Evolutionary conservation across 2,888 invertebrate species (phyloP).

Genomic region (Rotaria macrura): DNA sequence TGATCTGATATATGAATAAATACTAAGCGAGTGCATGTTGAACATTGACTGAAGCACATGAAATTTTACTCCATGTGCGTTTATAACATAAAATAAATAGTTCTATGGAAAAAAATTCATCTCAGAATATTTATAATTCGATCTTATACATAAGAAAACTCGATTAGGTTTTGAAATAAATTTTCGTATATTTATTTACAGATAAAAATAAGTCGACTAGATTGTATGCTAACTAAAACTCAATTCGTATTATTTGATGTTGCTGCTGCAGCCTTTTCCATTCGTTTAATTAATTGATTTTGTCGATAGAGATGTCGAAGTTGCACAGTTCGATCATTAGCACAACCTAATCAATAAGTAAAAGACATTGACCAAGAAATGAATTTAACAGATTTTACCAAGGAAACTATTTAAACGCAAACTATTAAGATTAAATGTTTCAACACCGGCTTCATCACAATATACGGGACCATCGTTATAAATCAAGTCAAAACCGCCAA

Average conservation of each 20-base stretch:
- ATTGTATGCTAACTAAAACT: too few species aligned
- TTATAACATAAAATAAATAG: too few species aligned
- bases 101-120: too few species aligned
- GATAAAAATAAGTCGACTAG: too few species aligned
- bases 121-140: too few species aligned
- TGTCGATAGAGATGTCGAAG: slow-evolving; percentile 29
- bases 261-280: background rate
- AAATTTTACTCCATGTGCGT: too few species aligned
- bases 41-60: too few species aligned
- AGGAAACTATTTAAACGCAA: slow-evolving; percentile 30
- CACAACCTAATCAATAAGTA: background rate
- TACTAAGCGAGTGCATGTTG: too few species aligned
- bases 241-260: background rate
- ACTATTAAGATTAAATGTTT: slow-evolving; percentile 35
- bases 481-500: slow-evolving; percentile 58
- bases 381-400: slow-evolving; percentile 12
- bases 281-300: slow-evolving; percentile 14
- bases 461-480: slow-evolving; percentile 55
- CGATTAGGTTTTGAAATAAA: too few species aligned
- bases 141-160: too few species aligned
- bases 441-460: slow-evolving; percentile 43
- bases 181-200: too few species aligned
- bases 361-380: background rate
- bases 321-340: slow-evolving; percentile 30
- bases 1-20: too few species aligned